phyloP scores from a whole-genome alignment of 2,113 vertebrate species.

The cattle (Bos taurus) region DNA sequence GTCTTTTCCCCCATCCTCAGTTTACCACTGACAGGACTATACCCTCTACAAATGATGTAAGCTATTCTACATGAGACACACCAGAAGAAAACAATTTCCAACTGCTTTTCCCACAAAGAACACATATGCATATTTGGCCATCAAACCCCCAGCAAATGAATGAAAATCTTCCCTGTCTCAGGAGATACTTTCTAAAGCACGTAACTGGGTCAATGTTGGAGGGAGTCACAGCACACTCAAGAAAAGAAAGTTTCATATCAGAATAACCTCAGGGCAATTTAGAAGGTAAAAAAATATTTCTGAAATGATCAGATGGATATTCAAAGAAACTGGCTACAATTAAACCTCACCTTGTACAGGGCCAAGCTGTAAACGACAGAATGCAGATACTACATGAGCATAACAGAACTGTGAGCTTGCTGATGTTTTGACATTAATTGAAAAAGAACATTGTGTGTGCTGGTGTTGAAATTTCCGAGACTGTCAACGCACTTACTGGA shows the following conservation, averaged over 20 bases:
- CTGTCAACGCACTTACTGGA: background rate
- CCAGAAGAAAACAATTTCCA: background rate
- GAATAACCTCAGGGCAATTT: background rate
- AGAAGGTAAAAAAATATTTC: slow-evolving; percentile 7
- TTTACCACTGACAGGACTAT: background rate
- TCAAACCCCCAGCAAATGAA: background rate
- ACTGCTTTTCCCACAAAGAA: background rate
- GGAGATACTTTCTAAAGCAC: background rate
- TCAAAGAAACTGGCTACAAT: slow-evolving; percentile 26
- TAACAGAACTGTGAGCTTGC: background rate
- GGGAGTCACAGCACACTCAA: background rate
- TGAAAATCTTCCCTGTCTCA: background rate
- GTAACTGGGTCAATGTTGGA: background rate
- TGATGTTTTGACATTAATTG: slow-evolving; percentile 38
- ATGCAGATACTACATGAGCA: background rate
- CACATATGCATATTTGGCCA: background rate
- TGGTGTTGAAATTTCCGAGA: background rate
- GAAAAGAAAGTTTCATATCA: background rate
- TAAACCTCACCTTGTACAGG: slow-evolving; percentile 18
- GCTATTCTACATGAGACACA: background rate
- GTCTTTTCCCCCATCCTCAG: background rate
- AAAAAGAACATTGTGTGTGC: slow-evolving; percentile 15
- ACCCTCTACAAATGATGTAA: background rate
- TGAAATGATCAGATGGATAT: slow-evolving; percentile 25
- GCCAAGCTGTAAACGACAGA: background rate